A percentile compares a stretch with the other conserved stretches of the same genome.
Conservation (phyloP, 2,888 invertebrate species). For the Harmothoe impar region DNA sequence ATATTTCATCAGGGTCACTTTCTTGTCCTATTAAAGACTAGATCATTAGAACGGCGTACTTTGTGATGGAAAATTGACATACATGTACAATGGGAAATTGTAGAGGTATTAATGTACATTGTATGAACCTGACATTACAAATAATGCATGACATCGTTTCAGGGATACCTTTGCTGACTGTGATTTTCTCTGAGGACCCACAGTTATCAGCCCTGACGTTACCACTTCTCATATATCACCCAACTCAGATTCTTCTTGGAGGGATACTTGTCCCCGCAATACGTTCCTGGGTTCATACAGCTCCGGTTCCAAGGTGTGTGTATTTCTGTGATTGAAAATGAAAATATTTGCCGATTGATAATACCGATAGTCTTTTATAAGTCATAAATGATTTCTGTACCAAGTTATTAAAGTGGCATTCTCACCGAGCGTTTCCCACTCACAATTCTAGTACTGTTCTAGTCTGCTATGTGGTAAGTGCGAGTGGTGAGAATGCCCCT, state of each 20-base stretch:
- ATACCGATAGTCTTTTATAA: not conserved
- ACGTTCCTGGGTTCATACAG: slow-evolving; percentile 74
- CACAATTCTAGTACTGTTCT: no score
- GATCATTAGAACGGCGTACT: no score
- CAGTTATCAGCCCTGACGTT: slow-evolving; percentile 78
- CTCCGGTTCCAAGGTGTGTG: slow-evolving; percentile 39
- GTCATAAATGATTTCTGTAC: not conserved
- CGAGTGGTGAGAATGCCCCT: not conserved
- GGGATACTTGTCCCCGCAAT: slow-evolving; percentile 75
- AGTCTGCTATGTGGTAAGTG: no score
- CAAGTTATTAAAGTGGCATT: no score
- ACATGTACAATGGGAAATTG: no score
- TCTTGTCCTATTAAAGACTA: not conserved
- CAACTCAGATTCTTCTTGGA: slow-evolving; percentile 80
- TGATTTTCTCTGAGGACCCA: slow-evolving; percentile 77
- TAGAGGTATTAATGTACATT: no score
- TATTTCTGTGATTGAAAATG: not conserved
- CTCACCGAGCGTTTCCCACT: no score
- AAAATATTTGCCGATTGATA: not conserved
- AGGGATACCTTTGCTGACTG: slow-evolving; percentile 82
- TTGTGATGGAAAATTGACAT: not conserved
- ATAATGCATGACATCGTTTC: not conserved
- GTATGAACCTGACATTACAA: not conserved
- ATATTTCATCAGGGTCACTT: not conserved
- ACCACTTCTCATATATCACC: slow-evolving; percentile 81